These are phyloP conservation scores for Magallana ariakensis DNA, from an alignment of 1,140 invertebrate species.

Conservation along the genomic window DNA sequence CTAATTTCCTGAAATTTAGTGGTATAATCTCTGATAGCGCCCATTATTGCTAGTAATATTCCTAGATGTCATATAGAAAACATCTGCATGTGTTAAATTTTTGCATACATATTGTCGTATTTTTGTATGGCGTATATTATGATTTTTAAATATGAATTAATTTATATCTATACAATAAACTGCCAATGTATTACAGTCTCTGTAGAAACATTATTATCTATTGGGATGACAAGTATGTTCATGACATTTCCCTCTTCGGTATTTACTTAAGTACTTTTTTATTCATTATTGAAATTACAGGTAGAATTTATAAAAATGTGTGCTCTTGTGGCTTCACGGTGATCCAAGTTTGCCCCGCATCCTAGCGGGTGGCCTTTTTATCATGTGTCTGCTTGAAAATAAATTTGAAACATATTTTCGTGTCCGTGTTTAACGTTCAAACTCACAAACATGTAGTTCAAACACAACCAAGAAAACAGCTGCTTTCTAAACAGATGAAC, in stretches of 20 bases:
- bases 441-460: neutral
- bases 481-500: too few relatives aligned
- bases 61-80: neutral
- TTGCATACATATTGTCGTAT: too few relatives aligned
- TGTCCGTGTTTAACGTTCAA: constrained; percentile 1
- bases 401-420: constrained; percentile 31
- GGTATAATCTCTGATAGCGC: constrained; percentile 15
- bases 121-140: too few relatives aligned
- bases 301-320: neutral
- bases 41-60: neutral
- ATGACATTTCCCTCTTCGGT: neutral
- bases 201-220: too few relatives aligned
- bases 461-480: too few relatives aligned
- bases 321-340: neutral
- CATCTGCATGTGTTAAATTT: neutral
- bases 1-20: constrained; percentile 32
- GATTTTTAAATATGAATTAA: too few relatives aligned
- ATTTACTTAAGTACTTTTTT: neutral
- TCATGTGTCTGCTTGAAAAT: constrained; percentile 11
- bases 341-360: constrained; percentile 23
- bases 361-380: constrained; percentile 29
- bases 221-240: neutral
- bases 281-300: neutral
- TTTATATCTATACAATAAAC: too few relatives aligned
- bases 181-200: too few relatives aligned